A percentile compares a stretch with the other conserved stretches of the same genome.
phyloP scores from a whole-genome alignment of 2,113 vertebrate genomes.

The Sorex araneus region DNA sequence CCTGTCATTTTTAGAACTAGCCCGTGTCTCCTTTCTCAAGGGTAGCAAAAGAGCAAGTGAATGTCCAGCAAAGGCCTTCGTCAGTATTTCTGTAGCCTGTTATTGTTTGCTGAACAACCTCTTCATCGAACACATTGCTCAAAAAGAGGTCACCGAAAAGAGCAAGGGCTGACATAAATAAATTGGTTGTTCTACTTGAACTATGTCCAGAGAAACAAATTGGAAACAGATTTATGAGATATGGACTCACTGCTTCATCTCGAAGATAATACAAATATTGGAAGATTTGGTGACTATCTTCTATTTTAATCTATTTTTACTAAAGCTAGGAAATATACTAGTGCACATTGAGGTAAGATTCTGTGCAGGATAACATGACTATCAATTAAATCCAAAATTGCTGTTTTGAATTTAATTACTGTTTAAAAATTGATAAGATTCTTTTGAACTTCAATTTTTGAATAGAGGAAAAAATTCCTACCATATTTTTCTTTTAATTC shows the following conservation, averaged over 20 bases:
- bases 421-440: constrained; percentile 9
- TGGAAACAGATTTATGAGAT: constrained; percentile 74
- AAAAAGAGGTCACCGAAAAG: constrained; percentile 64
- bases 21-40: background rate
- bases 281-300: constrained; percentile 44
- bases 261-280: constrained; percentile 62
- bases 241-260: constrained; percentile 24
- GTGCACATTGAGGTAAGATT: background rate
- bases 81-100: background rate
- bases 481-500: background rate
- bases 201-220: constrained; percentile 76
- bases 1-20: background rate
- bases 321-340: constrained; percentile 18
- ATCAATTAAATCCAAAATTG: background rate
- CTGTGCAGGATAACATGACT: background rate
- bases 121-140: constrained; percentile 63
- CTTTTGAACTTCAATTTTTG: constrained; percentile 12
- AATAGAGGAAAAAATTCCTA: background rate
- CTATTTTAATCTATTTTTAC: constrained; percentile 55
- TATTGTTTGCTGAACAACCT: constrained; percentile 50
- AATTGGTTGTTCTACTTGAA: constrained; percentile 74
- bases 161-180: constrained; percentile 71
- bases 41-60: background rate
- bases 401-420: background rate
- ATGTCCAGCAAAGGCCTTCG: background rate